Base-by-base conservation (phyloP, 2,113 vertebrate species). In the Apeltes quadracus region DNA sequence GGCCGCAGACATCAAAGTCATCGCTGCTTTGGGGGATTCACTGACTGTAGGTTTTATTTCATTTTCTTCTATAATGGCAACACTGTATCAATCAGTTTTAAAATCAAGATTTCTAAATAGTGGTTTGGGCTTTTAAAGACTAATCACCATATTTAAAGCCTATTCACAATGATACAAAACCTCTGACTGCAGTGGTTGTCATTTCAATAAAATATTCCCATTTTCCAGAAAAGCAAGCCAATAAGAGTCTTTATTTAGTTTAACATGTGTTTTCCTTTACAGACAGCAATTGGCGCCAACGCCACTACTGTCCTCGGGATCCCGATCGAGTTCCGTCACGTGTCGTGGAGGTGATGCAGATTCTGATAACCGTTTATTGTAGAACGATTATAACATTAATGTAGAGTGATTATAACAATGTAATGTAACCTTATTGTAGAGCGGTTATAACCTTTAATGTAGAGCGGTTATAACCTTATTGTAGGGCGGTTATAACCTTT, bases 1-100 rank as follows among this genome's bases (percentile, higher is more conserved):
- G 75, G 94, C 94, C 0, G 96, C 94, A 0, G 97, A 99, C 81
- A 95, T 99, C 87, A 94, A 84, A 73, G 94, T 96, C 43, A 94
- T 98, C 7, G 96, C 94, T 61, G 97, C 96, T 13, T 32, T 98
- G 83, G 97, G 97, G 4, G 97, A 99, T 79, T 98, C 98, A 8
- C 36, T 98, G 65, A 99, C 96, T 2, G 97, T 98, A 92, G 93
- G 96, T 72, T 55, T 51, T 61, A 7, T 36, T 32, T 46, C 1
- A 20, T 72, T 43, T 11, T 16, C 6, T 48, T 14, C 25, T 50
- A 1, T 4, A 51, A 0, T 18, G 9, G 9, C 16, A 5, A 51
- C 13, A 27, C 27, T 63, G 9, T 32, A 16, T 14, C 23, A 64
- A 4, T 25, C 10, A 51, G 3, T 20, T 34, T 36, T 46, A 18